These are phyloP conservation scores for Anas bernieri DNA, from an alignment of 2,797 vertebrate species.

Conservation along the genomic window DNA sequence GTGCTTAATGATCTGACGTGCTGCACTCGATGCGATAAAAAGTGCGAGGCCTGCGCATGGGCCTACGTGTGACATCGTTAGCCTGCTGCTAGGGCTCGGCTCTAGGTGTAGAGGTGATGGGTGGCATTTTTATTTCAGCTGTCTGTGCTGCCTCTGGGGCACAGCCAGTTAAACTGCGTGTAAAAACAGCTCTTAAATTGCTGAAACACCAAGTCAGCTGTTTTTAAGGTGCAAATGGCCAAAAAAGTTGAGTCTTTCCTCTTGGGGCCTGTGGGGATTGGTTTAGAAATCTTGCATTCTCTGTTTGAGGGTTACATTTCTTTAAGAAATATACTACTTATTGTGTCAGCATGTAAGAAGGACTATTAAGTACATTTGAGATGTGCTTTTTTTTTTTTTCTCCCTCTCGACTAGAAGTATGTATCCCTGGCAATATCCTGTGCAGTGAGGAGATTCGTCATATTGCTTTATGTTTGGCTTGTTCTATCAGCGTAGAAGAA, in stretches of 20 bases:
- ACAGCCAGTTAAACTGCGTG: neutral
- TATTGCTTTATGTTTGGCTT: neutral
- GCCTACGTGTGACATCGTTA: neutral
- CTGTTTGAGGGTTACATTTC: neutral
- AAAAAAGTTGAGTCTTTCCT: neutral
- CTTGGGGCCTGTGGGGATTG: neutral
- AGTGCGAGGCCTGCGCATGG: fast-evolving
- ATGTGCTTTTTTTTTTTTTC: neutral
- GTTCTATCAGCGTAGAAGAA: neutral
- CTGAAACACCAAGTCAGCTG: neutral
- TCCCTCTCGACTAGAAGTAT: neutral
- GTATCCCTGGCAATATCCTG: neutral
- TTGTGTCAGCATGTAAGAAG: neutral
- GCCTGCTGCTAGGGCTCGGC: neutral
- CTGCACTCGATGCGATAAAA: neutral
- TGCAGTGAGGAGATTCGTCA: neutral
- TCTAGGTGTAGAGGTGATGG: neutral
- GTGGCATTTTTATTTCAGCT: neutral
- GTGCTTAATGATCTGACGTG: neutral
- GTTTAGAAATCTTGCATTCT: neutral
- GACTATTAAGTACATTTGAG: neutral
- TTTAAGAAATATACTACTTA: neutral
- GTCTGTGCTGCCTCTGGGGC: neutral
- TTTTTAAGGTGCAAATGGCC: neutral
- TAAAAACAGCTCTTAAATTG: neutral